These are phyloP conservation scores for Rachycentron canadum DNA, from an alignment of 2,797 vertebrate species.

Conservation along the genomic window DNA sequence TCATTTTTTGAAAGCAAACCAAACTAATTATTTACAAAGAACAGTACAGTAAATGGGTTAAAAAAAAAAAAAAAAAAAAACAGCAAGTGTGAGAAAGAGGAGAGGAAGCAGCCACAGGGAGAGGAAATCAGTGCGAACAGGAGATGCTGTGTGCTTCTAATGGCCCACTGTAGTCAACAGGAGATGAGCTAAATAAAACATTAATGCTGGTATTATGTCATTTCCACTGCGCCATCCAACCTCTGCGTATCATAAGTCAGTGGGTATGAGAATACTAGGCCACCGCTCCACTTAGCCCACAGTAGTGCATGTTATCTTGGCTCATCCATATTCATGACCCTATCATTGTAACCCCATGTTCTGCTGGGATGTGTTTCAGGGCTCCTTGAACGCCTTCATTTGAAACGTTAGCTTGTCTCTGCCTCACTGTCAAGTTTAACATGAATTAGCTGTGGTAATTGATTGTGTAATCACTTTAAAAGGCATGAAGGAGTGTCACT, in stretches of 20 bases:
- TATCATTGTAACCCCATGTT: constrained; percentile 47
- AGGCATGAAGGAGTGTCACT: constrained; percentile 10
- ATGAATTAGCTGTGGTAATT: constrained; percentile 42
- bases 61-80: constrained; percentile 6
- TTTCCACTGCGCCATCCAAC: constrained; percentile 63
- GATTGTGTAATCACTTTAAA: constrained; percentile 41
- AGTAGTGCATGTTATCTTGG: constrained; percentile 53
- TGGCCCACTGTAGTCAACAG: constrained; percentile 68
- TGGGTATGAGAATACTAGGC: constrained; percentile 69
- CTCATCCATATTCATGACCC: constrained; percentile 79
- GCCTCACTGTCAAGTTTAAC: constrained; percentile 22
- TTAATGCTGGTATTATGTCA: constrained; percentile 74
- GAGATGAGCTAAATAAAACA: constrained; percentile 78
- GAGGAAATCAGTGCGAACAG: constrained; percentile 53
- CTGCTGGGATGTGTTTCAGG: constrained; percentile 47
- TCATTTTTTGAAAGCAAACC: constrained; percentile 36
- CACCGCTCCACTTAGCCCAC: constrained; percentile 64
- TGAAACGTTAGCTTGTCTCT: not conserved
- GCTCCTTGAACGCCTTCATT: constrained; percentile 34
- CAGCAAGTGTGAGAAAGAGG: constrained; percentile 1
- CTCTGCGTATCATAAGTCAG: constrained; percentile 57
- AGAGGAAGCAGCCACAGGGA: constrained; percentile 32
- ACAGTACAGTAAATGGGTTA: constrained; percentile 19
- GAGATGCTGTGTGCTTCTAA: constrained; percentile 53
- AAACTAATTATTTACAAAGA: constrained; percentile 44